phyloP scores from a whole-genome alignment of 2,797 vertebrate genomes.

The Semaprochilodus insignis region DNA sequence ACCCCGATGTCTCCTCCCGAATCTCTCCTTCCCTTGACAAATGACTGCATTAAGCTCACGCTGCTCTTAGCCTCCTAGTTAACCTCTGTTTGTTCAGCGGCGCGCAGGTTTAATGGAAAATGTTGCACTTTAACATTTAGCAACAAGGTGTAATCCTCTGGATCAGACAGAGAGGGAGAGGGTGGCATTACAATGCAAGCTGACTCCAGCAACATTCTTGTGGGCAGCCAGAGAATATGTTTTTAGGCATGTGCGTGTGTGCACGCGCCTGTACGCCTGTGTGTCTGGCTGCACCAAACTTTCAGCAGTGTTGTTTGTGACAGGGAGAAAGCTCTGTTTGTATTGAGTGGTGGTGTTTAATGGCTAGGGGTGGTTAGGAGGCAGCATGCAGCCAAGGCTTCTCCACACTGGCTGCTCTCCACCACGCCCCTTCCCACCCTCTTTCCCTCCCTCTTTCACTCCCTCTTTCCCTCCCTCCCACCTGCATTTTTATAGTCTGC shows the following conservation, averaged over 20 bases:
- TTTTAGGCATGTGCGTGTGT: conserved; percentile 51
- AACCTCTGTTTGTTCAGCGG: conserved; percentile 19
- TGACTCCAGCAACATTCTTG: conserved; percentile 64
- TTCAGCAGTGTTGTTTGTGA: conserved; percentile 72
- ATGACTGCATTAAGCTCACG: conserved; percentile 13
- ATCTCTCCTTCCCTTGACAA: conserved; percentile 25
- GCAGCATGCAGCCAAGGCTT: conserved; percentile 85
- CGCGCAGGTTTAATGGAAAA: conserved; percentile 43
- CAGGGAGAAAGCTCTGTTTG: conserved; percentile 84
- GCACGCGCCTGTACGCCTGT: conserved; percentile 35
- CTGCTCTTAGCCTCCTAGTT: neutral
- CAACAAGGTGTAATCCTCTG: conserved; percentile 57
- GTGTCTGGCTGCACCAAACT: conserved; percentile 56
- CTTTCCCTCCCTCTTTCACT: conserved; percentile 31
- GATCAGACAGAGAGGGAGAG: conserved; percentile 37
- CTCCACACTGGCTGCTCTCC: conserved; percentile 83
- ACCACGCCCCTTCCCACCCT: conserved; percentile 56
- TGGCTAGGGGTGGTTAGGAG: conserved; percentile 82
- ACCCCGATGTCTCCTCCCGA: conserved; percentile 2
- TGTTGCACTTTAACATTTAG: conserved; percentile 62
- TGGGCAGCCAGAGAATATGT: conserved; percentile 58
- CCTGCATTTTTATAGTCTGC: conserved; percentile 60
- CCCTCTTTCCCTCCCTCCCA: conserved; percentile 53
- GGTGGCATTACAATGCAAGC: conserved; percentile 58
- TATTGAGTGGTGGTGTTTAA: conserved; percentile 75